Percentiles rank a stretch among this genome's conserved stretches.
phyloP scores from a whole-genome alignment of 2,113 vertebrate species.

The Tylochromis polylepis region DNA sequence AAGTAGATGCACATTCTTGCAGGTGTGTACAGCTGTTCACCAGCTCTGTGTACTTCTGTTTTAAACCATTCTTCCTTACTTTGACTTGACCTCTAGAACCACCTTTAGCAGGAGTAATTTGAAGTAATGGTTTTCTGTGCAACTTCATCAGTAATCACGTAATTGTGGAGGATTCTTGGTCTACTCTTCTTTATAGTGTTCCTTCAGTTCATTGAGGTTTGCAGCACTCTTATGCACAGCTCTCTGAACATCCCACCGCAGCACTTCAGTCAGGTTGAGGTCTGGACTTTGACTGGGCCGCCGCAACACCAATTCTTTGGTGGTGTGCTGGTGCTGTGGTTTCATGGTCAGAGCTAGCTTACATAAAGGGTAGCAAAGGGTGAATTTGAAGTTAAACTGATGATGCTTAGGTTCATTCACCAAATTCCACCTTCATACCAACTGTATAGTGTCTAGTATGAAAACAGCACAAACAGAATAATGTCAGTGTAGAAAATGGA shows the following conservation, averaged over 20 bases:
- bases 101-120: not conserved
- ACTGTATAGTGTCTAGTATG: not conserved
- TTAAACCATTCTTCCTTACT: not conserved
- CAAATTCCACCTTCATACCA: not conserved
- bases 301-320: not conserved
- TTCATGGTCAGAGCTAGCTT: not conserved
- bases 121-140: not conserved
- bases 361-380: not conserved
- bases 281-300: not conserved
- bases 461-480: not conserved
- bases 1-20: not conserved
- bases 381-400: not conserved
- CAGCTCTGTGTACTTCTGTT: not conserved
- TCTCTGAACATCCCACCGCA: not conserved
- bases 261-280: not conserved
- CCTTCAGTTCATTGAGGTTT: not conserved
- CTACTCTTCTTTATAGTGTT: not conserved
- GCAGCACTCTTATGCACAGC: not conserved
- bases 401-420: not conserved
- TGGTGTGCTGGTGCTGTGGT: no score
- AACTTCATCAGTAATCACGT: not conserved
- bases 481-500: not conserved
- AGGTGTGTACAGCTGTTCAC: not conserved
- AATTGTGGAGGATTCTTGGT: not conserved
- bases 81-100: not conserved